phyloP scores from a whole-genome alignment of 2,888 invertebrate genomes.

The Philereme transversata region DNA sequence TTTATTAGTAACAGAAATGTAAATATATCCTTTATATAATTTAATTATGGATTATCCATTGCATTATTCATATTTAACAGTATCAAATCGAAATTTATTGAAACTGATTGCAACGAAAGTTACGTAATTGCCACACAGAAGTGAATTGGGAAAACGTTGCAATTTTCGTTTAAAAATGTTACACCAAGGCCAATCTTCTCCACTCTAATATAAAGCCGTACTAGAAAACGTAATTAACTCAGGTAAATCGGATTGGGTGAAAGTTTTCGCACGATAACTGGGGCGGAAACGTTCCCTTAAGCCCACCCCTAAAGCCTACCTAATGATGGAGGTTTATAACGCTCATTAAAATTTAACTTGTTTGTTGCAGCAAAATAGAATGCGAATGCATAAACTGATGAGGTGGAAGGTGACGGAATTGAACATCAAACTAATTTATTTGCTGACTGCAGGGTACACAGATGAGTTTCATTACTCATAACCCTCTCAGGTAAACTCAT shows the following conservation, averaged over 20 bases:
- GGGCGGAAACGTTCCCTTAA: conserved; percentile 58
- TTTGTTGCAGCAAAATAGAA: conserved; percentile 36
- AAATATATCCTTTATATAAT: too few relatives aligned
- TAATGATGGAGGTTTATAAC: conserved; percentile 49
- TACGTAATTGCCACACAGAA: too few relatives aligned
- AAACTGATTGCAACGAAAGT: neutral
- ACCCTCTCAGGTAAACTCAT: too few relatives aligned
- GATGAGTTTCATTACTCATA: too few relatives aligned
- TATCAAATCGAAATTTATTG: too few relatives aligned
- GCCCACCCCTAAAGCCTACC: conserved; percentile 37
- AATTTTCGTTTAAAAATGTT: neutral
- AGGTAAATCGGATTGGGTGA: conserved; percentile 79
- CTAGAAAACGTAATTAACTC: conserved; percentile 79
- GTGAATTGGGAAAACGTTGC: too few relatives aligned
- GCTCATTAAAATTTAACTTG: conserved; percentile 50
- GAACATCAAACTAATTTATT: neutral
- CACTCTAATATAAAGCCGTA: conserved; percentile 50
- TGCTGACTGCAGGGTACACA: too few relatives aligned
- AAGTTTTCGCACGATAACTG: conserved; percentile 78
- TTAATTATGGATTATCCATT: too few relatives aligned
- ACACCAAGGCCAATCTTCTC: conserved; percentile 32
- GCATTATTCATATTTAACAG: too few relatives aligned
- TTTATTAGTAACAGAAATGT: too few relatives aligned
- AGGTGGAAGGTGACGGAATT: neutral
- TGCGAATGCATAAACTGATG: conserved; percentile 10